Evolutionary conservation across 92 coral and sea anemone genomes (phyloP), one percentile per base, ranked within the genome.

Genomic region (Actinernus sp.): DNA sequence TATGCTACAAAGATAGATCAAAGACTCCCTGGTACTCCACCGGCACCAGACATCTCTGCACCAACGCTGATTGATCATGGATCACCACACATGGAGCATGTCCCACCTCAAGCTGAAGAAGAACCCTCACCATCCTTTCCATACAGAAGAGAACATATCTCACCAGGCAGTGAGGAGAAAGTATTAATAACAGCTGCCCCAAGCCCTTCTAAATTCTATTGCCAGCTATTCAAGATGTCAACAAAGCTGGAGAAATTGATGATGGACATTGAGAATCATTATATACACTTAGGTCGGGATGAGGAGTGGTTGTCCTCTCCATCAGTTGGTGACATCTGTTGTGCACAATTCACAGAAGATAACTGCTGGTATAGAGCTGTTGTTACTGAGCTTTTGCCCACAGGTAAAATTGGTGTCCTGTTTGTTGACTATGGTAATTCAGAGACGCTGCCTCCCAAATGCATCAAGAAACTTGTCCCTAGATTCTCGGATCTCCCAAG

Each of bases 381-480:
- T 28, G 97, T 94, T 7, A 57, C 58, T 0, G 73, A 55, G 11
- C 56, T 75, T 9, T 51, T 24, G 4, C 51, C 49, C 21, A 60
- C 94, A 1, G 73, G 81, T 17, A 69, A 85, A 31, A 77, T 76
- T 12, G 74, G 72, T 25, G 92, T 94, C 27, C 88, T 72, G 67
- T 94, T 82, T 68, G 72, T 91, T 50, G 98, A 94, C 65, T 94
- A 94, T 76, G 98, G 98, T 1, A 94, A 94, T 76, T 79, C 79
- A 26, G 98, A 94, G 44, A 58, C 62, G 0, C 25, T 94, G 12
- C 79, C 91, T 25, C 70, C 76, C 12, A 68, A 56, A 46, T 71
- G 78, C 34, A 57, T 94, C 25, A 91, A 88, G 64, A 90, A 79
- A 22, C 71, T 94, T 47, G 78, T 88, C 29, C 97, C 95, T 18